Evolutionary conservation across 2,888 invertebrate species (phyloP), one percentile per base, ranked within the genome.

Genomic region (Molanna angustata): DNA sequence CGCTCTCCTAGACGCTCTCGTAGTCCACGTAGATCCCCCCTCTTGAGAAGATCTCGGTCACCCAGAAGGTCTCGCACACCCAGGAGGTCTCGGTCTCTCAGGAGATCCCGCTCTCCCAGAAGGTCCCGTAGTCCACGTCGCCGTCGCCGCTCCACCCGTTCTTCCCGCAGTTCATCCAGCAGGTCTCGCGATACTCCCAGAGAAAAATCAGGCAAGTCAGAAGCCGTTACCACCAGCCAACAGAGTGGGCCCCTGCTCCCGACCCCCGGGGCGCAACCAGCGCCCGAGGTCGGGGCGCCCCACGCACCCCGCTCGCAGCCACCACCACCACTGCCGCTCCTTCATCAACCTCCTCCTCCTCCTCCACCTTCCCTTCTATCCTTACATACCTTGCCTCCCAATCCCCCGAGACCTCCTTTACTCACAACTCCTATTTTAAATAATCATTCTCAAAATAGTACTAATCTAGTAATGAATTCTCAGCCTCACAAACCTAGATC

Each of bases 151-250:
- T 39, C 41, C 37, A 45, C 52, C 18, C 42, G 49, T 16, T 51
- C 57, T n/a, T 54, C 57, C 2, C 53, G 49, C 45, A 50, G 49
- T 49, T 52, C 55, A 14, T 56, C 55, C 33, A 48, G 47, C 48
- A 50, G 51, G 31, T 52, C 50, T 27, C 52, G 49, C n/a, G 48
- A 48, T 32, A 49, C 58, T 17, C 48, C 60, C 31, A 51, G 53
- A 52, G 58, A 52, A 54, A 54, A 49, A 54, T 75, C 76, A 77
- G 76, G 76, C 77, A 77, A 77, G 76, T 76, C 74, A 47, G 57
- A 54, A 51, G 54, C 53, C 49, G 69, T 69, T 57, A 61, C 65
- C 64, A 64, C 64, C 63, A 66, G 67, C 57, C 56, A 52, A 27
- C 55, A 46, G 46, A 46, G 54, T 54, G 62, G 65, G 60, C 67